Evolutionary conservation across 2,888 invertebrate genomes (phyloP), one percentile per base, ranked within the genome.

Genomic region (Diarsia dahlii): DNA sequence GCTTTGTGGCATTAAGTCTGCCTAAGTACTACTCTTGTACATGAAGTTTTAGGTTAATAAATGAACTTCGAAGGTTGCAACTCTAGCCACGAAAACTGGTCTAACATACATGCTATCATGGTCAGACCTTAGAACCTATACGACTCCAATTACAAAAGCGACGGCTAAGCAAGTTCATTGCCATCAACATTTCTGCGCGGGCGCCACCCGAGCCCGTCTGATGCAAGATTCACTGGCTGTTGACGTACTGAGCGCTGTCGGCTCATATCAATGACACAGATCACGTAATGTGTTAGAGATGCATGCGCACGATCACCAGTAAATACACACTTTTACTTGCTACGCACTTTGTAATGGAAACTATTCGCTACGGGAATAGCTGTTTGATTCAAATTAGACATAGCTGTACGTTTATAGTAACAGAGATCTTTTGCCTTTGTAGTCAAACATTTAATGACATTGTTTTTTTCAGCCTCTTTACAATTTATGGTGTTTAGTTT

Each of bases 171-270:
- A 87, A 81, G 84, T 85, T 86, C 86, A 87, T 66, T 83, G 72
- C 66, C 72, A 46, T 54, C 23, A 39, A n/a, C 64, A 76, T 74
- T 39, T 48, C 20, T 28, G 56, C 54, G 45, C 62, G 50, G 58
- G 63, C 58, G 65, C 45, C 81, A 67, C 63, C n/a, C 63, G 46
- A 81, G 34, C 28, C n/a, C 48, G 73, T 50, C 83, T 86, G 87
- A 86, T 84, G 87, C 87, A 86, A 86, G 67, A 81, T 60, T 69
- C 58, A n/a, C 50, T 52, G n/a, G 15, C 54, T 81, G 58, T 77
- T 87, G 73, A 52, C 71, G 58, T 63, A 45, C 54, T 18, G 46
- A 9, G 63, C 70, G 60, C 71, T 70, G 79, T 74, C 15, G 34
- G 15, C 54, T 34, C 68, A 54, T 73, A 81, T 76, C 46, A 62